Percentiles rank a stretch among this genome's conserved stretches.
Evolutionary conservation across 92 coral and sea anemone species (phyloP).

Genomic region (Paramuricea clavata): DNA sequence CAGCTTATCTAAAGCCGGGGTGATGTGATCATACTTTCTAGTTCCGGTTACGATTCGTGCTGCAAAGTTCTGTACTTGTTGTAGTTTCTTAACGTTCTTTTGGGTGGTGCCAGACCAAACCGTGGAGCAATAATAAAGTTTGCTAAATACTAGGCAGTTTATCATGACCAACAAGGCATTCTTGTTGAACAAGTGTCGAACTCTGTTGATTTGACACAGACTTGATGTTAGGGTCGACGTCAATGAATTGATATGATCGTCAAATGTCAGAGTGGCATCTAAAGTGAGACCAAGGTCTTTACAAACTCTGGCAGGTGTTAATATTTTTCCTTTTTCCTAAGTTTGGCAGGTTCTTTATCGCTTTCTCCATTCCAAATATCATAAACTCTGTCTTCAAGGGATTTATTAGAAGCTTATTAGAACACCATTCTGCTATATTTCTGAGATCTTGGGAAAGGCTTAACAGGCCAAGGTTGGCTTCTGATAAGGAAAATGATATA

Average conservation of each 20-base stretch:
- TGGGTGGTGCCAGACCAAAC: constrained; percentile 61
- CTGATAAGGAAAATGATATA: constrained; percentile 16
- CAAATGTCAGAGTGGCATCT: neutral
- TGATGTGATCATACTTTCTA: constrained; percentile 65
- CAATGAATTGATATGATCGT: neutral
- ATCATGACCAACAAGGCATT: constrained; percentile 22
- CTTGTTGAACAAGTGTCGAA: constrained; percentile 53
- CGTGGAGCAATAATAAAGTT: constrained; percentile 66
- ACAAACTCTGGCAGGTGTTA: constrained; percentile 10
- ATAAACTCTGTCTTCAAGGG: constrained; percentile 61
- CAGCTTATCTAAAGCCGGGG: constrained; percentile 49
- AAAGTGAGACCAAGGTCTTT: constrained; percentile 34
- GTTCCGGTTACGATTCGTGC: constrained; percentile 55
- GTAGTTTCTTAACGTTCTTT: constrained; percentile 53
- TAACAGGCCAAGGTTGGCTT: neutral
- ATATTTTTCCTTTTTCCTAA: neutral
- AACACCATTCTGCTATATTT: constrained; percentile 49
- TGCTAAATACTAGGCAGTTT: constrained; percentile 51
- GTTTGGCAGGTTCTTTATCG: constrained; percentile 9
- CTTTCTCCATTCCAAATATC: constrained; percentile 45
- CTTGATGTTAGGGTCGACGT: constrained; percentile 38
- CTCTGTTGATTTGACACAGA: constrained; percentile 62
- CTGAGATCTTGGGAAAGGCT: constrained; percentile 50
- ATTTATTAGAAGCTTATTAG: constrained; percentile 33
- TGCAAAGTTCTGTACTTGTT: constrained; percentile 68